Base-by-base conservation (phyloP, 2,113 vertebrate genomes). In the Echinops telfairi region DNA sequence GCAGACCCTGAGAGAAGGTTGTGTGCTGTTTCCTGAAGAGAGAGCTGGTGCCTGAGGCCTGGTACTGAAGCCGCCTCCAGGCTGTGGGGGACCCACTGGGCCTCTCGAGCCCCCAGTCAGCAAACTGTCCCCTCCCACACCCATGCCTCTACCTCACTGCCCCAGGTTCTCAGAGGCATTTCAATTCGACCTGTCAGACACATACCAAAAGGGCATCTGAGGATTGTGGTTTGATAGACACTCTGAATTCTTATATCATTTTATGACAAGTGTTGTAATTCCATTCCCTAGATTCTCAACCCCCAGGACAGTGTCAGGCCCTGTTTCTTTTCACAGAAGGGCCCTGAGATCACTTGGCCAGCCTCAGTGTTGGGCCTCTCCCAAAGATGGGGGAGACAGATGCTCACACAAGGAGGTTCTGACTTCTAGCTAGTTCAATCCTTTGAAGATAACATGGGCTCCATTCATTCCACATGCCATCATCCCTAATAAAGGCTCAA, bases 401-500 rank as follows among this genome's bases (percentile, higher is more conserved):
- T 15, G 22, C 47, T 70, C 38, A 81, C 31, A 60, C 53, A 89
- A 58, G 29, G 66, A 58, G 64, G 23, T 27, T 90, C n/a, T 71
- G 43, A 82, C 68, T 60, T 66, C 76, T 64, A 33, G 11, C 31
- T 89, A 31, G 90, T 80, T 77, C 89, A 92, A 90, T 53, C 29
- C 62, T 93, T 70, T 36, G 60, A 91, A 91, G 80, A 84, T 83
- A 86, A 84, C 96, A 89, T 84, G 53, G 81, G 33, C 43, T 68
- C 68, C 64, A 91, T 92, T 93, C 93, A 93, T 95, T 93, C 86
- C 66, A 73, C 73, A 94, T 89, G 83, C 84, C 91, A 96, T 95
- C 89, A 92, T 95, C 95, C 92, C 58, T 93, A 93, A 95, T 90
- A 95, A 94, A 97, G 87, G 84, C 95, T 97, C 97, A 97, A 93